phyloP scores from a whole-genome alignment of 2,113 vertebrate species.

The Gavia stellata region DNA sequence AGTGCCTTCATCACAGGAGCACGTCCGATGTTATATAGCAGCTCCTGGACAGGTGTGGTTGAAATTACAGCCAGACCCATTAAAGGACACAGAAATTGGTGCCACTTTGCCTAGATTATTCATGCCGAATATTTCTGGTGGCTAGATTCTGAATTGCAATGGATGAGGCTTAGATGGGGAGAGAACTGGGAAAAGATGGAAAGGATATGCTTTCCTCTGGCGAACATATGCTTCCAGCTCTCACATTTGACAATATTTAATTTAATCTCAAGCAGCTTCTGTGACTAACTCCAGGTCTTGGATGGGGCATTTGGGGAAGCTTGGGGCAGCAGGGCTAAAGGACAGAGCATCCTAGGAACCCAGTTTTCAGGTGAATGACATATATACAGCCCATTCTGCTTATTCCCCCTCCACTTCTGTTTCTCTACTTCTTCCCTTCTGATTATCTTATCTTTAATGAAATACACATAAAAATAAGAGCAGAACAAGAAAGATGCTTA shows the following conservation, averaged over 20 bases:
- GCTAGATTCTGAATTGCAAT: background rate
- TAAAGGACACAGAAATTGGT: background rate
- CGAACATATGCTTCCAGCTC: background rate
- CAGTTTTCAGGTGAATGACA: background rate
- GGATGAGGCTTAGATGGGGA: background rate
- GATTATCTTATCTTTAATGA: background rate
- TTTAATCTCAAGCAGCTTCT: background rate
- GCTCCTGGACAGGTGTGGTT: background rate
- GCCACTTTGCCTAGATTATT: background rate
- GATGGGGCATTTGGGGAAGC: background rate
- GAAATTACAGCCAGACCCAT: background rate
- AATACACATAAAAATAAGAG: background rate
- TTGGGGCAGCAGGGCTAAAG: background rate
- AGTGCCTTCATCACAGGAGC: background rate
- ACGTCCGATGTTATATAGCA: rapidly evolving
- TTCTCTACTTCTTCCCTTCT: background rate
- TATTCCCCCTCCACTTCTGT: background rate
- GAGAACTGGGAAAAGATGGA: background rate
- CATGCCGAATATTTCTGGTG: background rate
- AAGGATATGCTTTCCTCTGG: background rate
- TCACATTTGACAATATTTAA: background rate
- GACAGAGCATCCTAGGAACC: background rate
- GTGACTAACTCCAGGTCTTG: background rate
- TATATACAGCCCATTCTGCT: background rate
- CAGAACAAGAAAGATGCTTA: background rate